Evolutionary conservation across 2,888 invertebrate species (phyloP).

Genomic region (Steinernema scapterisci): DNA sequence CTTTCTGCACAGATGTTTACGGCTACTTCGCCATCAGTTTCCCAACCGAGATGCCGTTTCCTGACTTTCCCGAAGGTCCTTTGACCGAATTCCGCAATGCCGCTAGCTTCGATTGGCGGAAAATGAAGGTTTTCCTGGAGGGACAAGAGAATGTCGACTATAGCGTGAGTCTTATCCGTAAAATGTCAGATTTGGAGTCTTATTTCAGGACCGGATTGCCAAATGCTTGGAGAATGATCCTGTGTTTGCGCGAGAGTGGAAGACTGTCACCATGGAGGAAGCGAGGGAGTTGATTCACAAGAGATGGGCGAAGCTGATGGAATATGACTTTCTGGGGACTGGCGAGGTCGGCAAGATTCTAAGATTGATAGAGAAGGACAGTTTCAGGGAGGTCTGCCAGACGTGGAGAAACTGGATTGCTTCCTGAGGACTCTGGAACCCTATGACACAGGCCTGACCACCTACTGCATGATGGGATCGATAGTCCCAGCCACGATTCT

Average conservation of each 20-base stretch:
- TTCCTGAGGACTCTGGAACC: slow-evolving; percentile 47
- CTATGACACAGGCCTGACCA: slow-evolving; percentile 50
- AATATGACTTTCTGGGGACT: slow-evolving; percentile 72
- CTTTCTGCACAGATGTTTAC: no score
- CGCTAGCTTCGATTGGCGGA: slow-evolving; percentile 85
- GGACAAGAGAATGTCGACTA: slow-evolving; percentile 78
- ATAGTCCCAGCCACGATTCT: slow-evolving; percentile 37
- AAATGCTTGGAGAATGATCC: slow-evolving; percentile 77
- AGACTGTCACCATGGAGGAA: slow-evolving; percentile 73
- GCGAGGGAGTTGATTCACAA: slow-evolving; percentile 69
- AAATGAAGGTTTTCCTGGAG: slow-evolving; percentile 80
- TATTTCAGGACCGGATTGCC: not conserved
- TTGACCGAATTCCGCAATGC: slow-evolving; percentile 79
- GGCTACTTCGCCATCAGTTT: no score
- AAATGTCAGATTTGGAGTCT: not conserved
- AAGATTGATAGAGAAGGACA: no score
- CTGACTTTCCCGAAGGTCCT: slow-evolving; percentile 69
- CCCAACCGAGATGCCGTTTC: not conserved
- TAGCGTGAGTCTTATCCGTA: slow-evolving; percentile 74
- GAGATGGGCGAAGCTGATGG: slow-evolving; percentile 74
- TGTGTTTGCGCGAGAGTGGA: slow-evolving; percentile 70
- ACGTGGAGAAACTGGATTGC: slow-evolving; percentile 38
- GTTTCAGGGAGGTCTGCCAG: not conserved
- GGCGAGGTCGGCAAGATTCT: not conserved
- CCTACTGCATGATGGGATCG: slow-evolving; percentile 46